These are phyloP conservation scores for Battus philenor DNA, from an alignment of 1,140 invertebrate genomes.

Conservation along the genomic window DNA sequence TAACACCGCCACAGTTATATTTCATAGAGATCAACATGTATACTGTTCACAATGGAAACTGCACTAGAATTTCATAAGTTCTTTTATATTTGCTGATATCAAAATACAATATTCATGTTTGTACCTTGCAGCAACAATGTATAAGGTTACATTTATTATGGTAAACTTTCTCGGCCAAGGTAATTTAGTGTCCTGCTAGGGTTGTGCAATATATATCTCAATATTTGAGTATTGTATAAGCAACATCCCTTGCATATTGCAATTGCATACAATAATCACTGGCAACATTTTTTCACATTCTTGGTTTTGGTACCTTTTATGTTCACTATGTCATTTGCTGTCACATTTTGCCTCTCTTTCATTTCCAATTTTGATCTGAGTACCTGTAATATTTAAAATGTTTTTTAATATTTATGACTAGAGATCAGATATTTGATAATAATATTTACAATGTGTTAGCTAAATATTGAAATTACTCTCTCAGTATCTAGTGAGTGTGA, in stretches of 20 bases:
- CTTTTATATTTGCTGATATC: conserved; percentile 26
- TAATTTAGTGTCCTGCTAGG: conserved; percentile 52
- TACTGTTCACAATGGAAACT: conserved; percentile 31
- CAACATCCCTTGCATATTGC: conserved; percentile 54
- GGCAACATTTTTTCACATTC: conserved; percentile 75
- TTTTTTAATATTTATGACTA: conserved; percentile 1
- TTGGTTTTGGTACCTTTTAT: conserved; percentile 76
- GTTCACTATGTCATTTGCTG: conserved; percentile 76
- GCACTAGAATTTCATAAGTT: conserved; percentile 33
- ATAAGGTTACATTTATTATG: conserved; percentile 34
- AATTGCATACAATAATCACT: conserved; percentile 51
- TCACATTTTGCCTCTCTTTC: conserved; percentile 78
- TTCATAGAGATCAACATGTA: conserved; percentile 34
- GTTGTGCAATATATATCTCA: conserved; percentile 58
- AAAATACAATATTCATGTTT: conserved; percentile 31
- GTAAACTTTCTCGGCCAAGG: conserved; percentile 40
- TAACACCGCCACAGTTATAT: conserved; percentile 25
- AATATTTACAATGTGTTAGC: too few species aligned
- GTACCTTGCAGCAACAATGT: conserved; percentile 32
- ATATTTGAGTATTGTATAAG: conserved; percentile 66
- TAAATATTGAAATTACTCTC: too few species aligned
- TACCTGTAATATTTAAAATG: conserved; percentile 52
- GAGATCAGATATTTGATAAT: too few species aligned
- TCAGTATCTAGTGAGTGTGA: too few species aligned
- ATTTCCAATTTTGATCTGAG: conserved; percentile 77